A percentile compares a stretch with the other conserved stretches of the same genome.
phyloP scores from a whole-genome alignment of 2,888 invertebrate species.

The Onchidella celtica region DNA sequence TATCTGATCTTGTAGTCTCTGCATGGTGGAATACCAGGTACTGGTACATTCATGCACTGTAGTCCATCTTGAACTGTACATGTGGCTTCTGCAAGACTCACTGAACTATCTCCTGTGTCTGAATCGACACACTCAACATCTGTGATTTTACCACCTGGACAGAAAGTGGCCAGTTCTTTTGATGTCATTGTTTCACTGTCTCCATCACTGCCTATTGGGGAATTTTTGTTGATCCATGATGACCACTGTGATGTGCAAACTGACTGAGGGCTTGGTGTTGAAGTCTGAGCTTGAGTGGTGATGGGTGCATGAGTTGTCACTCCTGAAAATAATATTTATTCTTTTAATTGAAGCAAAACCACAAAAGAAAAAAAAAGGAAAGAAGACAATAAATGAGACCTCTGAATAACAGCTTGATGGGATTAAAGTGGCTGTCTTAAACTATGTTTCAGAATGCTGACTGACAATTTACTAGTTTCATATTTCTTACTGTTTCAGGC shows the following conservation, averaged over 20 bases:
- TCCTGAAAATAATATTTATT: too few relatives aligned
- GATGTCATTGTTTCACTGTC: slow-evolving; percentile 66
- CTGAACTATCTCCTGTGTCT: slow-evolving; percentile 31
- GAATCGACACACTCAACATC: slow-evolving; percentile 40
- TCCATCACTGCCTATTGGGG: slow-evolving; percentile 61
- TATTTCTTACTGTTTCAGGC: too few relatives aligned
- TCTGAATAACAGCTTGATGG: too few relatives aligned
- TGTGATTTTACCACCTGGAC: slow-evolving; percentile 58
- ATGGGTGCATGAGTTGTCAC: too few relatives aligned
- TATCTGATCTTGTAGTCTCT: slow-evolving; percentile 75
- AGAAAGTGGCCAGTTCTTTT: slow-evolving; percentile 61
- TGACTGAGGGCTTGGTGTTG: slow-evolving; percentile 20
- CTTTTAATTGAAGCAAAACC: too few relatives aligned
- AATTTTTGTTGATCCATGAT: slow-evolving; percentile 55
- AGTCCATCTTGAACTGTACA: slow-evolving; percentile 46
- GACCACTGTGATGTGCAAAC: slow-evolving; percentile 45
- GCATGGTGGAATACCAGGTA: slow-evolving; percentile 57
- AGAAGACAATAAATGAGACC: too few relatives aligned
- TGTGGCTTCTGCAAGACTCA: slow-evolving; percentile 36
- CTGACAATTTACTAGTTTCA: too few relatives aligned
- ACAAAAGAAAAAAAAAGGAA: too few relatives aligned
- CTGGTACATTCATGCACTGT: slow-evolving; percentile 27
- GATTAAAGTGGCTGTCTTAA: too few relatives aligned
- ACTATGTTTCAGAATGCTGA: too few relatives aligned
- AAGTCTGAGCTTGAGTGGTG: too few relatives aligned